Evolutionary conservation across 2,888 invertebrate genomes (phyloP), one percentile per base, ranked within the genome.

Genomic region (Drosophila stalkeri): DNA sequence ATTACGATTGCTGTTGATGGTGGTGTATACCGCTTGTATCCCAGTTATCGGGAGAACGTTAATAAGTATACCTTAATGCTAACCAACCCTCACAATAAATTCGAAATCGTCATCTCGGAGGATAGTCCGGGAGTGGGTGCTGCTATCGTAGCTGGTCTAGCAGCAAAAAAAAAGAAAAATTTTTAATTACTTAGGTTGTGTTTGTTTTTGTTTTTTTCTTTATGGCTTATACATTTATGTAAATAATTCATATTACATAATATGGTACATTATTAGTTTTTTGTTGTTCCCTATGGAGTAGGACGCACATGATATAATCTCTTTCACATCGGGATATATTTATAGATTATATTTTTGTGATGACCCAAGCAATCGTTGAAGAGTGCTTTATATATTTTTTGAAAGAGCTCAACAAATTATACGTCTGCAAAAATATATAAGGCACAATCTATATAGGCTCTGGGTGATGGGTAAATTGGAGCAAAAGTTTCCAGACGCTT

Each of bases 401-500:
- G 33, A 51, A 12, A 18, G 14, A 5, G 14, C 8, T 35, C 14
- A 35, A 37, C 20, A 51, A 52, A 52, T 52, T 52, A 9, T 8
- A 35, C 18, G 35, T 52, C 7, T 52, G 0, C n/a, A 12, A 7
- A n/a, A 54, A 39, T 23, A 2, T 1, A 11, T 6, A 11, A 4
- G 11, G 16, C 23, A 12, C 18, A 6, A 7, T 18, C 3, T 27
- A 31, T n/a, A 9, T 8, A 97, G 88, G 98, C 97, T 95, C 97
- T 91, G 97, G 97, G 75, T 97, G 98, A 94, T 98, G 98, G 9
- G 3, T 33, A 9, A 52, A 3, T 23, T 57, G 11, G 3, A 62
- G 12, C 4, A 43, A 3, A 12, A 27, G 0, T 59, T 47, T 16
- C 79, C 98, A 97, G 94, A 98, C 98, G 91, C 99, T 96, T 93